Percentiles rank a stretch among this genome's conserved stretches.
Conservation (phyloP, 2,888 invertebrate genomes). For the Melieria picta region DNA sequence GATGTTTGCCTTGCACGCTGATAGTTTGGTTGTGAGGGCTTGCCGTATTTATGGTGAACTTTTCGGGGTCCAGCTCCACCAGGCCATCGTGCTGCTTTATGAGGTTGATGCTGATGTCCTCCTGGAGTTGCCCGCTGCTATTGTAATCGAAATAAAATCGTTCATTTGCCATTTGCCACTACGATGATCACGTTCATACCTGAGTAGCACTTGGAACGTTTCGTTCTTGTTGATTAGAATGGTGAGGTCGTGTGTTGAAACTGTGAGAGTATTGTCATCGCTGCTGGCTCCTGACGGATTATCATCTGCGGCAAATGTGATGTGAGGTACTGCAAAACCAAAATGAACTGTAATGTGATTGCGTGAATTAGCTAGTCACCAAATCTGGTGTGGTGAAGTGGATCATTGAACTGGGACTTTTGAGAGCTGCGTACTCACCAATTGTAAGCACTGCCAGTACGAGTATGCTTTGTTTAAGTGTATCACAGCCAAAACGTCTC, state of each 20-base stretch:
- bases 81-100: constrained; percentile 74
- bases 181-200: constrained; percentile 68
- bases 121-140: constrained; percentile 46
- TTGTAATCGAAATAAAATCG: neutral
- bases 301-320: constrained; percentile 43
- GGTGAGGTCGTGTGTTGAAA: constrained; percentile 71
- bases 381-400: neutral
- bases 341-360: neutral
- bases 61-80: constrained; percentile 69
- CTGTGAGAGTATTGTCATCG: constrained; percentile 58
- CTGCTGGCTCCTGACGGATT: neutral
- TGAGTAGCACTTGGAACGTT: constrained; percentile 69
- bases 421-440: constrained; percentile 3
- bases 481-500: neutral
- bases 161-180: neutral
- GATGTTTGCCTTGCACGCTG: constrained; percentile 71
- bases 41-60: constrained; percentile 46
- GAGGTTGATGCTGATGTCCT: constrained; percentile 68
- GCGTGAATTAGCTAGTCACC: neutral
- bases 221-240: constrained; percentile 70
- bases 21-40: constrained; percentile 67
- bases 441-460: neutral
- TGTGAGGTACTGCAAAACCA: constrained; percentile 34
- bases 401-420: neutral
- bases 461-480: neutral